Base-by-base conservation (phyloP, 2,797 vertebrate species). In the Ciconia nigra region DNA sequence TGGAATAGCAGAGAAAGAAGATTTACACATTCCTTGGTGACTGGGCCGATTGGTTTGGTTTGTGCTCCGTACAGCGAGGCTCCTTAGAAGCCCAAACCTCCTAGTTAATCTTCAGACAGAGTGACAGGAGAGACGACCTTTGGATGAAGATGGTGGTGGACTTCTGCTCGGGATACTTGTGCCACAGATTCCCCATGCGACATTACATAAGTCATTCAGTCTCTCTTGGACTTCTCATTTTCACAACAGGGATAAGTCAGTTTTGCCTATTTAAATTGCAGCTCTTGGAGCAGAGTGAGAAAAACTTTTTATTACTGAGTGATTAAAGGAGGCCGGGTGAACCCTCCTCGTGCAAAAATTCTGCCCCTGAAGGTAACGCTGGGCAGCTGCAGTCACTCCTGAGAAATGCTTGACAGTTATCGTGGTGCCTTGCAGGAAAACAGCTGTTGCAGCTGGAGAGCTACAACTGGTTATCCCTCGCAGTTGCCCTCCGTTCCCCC, bases 1-100 rank as follows among this genome's bases (percentile, higher is more conserved):
- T 28, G 39, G 77, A 88, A 76, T 83, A 95, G 61, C 33, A 65
- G 69, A 82, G 54, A 65, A 89, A 73, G 51, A 31, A 66, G 57
- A 91, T 66, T 66, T 47, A 58, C 54, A 47, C 33, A 33, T 37
- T 54, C 57, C 62, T 42, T 61, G 46, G 46, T 44, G 51, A 22
- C 19, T 28, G 52, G 35, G 25, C 54, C 0, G 1, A 15, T 21
- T 15, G 35, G 37, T 85, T 81, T 51, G n/a, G 24, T 82, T 90
- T 58, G 24, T 59, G 35, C n/a, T 91, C 39, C 35, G 9, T 2
- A 29, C 62, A 62, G 49, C 0, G 0, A 54, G 33, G 72, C 37
- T 81, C 74, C 42, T 37, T 3, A 17, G 51, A 72, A 72, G n/a
- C 62, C 55, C 49, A 80, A 49, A 84, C 9, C 18, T 91, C 28